Evolutionary conservation across 2,888 invertebrate species (phyloP).

Genomic region (Drosophila peninsularis): DNA sequence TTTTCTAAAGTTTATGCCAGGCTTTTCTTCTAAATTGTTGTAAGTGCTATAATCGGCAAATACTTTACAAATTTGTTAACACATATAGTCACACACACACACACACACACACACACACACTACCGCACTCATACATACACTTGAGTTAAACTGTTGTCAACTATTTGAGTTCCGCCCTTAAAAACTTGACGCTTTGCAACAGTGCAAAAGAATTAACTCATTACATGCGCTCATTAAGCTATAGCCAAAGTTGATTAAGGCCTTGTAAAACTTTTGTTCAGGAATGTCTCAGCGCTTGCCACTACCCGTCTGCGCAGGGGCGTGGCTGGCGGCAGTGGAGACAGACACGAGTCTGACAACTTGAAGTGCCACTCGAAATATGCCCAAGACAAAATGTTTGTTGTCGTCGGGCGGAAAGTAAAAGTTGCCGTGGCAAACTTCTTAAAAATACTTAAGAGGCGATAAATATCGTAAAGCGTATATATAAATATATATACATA

Average conservation of each 20-base stretch:
- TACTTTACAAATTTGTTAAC: slow-evolving; percentile 5
- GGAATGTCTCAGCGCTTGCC: slow-evolving; percentile 32
- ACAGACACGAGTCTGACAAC: slow-evolving; percentile 47
- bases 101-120: not conserved
- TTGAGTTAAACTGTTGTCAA: slow-evolving; percentile 28
- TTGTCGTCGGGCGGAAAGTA: slow-evolving; percentile 43
- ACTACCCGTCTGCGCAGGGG: not conserved
- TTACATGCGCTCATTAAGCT: slow-evolving; percentile 71
- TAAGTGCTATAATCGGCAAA: slow-evolving; percentile 4
- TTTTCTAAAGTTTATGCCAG: not conserved
- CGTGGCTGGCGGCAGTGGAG: not conserved
- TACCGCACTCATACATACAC: not conserved
- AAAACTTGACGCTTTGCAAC: slow-evolving; percentile 17
- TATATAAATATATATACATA: slow-evolving; percentile 28
- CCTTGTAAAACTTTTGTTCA: slow-evolving; percentile 63
- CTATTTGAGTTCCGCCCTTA: slow-evolving; percentile 26
- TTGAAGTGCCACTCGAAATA: slow-evolving; percentile 60
- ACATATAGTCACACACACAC: not conserved
- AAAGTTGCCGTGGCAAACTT: slow-evolving; percentile 72
- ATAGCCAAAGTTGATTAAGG: slow-evolving; percentile 73
- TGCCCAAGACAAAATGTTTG: slow-evolving; percentile 68
- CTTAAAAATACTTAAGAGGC: slow-evolving; percentile 79
- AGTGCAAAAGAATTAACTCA: slow-evolving; percentile 68
- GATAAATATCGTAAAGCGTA: slow-evolving; percentile 71
- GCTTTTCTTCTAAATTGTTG: not conserved